A percentile compares a stretch with the other conserved stretches of the same genome.
Conservation (phyloP, 2,113 vertebrate species). For the Grammomys dolichurus region DNA sequence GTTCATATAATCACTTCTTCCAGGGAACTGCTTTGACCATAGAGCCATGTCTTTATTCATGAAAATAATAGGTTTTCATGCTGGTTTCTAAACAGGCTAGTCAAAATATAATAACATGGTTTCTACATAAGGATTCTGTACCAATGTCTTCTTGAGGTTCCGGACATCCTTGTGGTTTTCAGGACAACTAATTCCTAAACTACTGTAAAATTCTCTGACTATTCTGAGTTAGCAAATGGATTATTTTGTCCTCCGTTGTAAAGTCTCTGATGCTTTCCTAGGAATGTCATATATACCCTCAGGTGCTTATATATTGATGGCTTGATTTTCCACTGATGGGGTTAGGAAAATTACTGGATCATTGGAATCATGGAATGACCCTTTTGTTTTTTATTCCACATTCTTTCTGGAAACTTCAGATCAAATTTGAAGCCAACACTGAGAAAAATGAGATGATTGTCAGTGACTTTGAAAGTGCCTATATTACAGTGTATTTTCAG, state of each 20-base stretch:
- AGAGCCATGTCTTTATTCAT: background rate
- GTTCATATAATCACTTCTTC: background rate
- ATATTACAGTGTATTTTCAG: background rate
- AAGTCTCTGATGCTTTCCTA: background rate
- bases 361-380: background rate
- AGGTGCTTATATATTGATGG: background rate
- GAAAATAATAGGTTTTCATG: background rate
- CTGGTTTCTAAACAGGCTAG: background rate
- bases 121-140: background rate
- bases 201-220: background rate
- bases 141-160: background rate
- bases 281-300: background rate
- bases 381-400: background rate
- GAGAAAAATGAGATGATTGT: background rate
- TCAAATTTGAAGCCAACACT: background rate
- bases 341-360: background rate
- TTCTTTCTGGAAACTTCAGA: background rate
- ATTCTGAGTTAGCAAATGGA: background rate
- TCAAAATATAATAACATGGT: background rate
- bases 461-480: background rate
- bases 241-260: background rate
- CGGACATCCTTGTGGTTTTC: background rate
- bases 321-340: background rate
- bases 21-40: background rate
- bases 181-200: background rate